These are phyloP conservation scores for Rachycentron canadum DNA, from an alignment of 2,797 vertebrate genomes.

Conservation along the genomic window DNA sequence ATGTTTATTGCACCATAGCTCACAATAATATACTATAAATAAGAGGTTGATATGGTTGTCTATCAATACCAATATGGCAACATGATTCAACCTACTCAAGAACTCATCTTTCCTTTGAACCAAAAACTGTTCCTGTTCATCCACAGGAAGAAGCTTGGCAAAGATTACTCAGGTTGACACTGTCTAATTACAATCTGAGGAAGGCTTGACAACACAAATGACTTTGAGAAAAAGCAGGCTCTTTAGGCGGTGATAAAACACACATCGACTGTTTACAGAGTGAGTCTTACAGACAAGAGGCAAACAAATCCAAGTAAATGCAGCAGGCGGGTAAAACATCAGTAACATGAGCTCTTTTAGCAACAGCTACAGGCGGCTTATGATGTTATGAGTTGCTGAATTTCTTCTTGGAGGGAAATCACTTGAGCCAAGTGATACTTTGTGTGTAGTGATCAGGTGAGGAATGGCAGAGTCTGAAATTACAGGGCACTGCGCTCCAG, in stretches of 20 bases:
- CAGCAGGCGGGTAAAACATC: neutral
- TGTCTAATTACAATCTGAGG: neutral
- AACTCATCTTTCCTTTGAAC: constrained; percentile 21
- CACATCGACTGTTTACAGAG: neutral
- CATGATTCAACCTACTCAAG: constrained; percentile 20
- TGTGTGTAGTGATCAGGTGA: neutral
- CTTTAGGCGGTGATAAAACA: neutral
- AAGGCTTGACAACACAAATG: neutral
- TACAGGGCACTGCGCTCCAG: neutral
- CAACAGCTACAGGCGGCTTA: neutral
- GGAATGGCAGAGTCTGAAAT: neutral
- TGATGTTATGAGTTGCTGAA: neutral
- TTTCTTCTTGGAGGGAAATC: neutral
- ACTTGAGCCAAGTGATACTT: no score
- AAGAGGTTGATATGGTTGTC: constrained; percentile 25
- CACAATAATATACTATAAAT: constrained; percentile 22
- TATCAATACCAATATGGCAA: constrained; percentile 24
- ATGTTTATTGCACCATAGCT: constrained; percentile 33
- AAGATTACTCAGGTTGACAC: neutral
- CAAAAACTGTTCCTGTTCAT: neutral
- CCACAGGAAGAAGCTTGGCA: neutral
- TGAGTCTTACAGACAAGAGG: neutral
- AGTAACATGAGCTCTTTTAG: neutral
- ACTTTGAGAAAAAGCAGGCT: neutral
- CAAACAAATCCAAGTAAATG: constrained; percentile 1